phyloP scores from a whole-genome alignment of 92 coral and sea anemone species.

The Siderastrea radians region DNA sequence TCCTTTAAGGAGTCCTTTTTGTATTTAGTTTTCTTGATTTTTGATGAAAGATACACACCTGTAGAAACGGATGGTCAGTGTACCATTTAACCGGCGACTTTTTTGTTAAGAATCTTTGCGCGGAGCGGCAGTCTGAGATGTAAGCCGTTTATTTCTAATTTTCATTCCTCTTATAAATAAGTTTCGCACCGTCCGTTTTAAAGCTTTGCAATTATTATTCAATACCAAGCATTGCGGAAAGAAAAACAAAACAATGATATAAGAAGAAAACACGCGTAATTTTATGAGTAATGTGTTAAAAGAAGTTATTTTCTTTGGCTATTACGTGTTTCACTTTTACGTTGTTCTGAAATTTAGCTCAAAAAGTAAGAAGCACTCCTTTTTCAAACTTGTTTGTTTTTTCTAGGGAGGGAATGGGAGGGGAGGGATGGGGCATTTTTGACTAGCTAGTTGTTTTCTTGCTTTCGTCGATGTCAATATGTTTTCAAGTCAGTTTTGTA shows the following conservation, averaged over 20 bases:
- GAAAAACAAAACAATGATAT: constrained; percentile 4
- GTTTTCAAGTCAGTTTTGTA: constrained; percentile 6
- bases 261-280: background rate
- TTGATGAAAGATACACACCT: background rate
- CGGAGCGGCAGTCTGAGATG: too few relatives aligned
- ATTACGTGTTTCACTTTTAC: too few relatives aligned
- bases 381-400: background rate
- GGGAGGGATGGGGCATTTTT: background rate
- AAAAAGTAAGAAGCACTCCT: constrained; percentile 1
- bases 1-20: background rate
- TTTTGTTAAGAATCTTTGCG: background rate
- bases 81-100: background rate
- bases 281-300: background rate
- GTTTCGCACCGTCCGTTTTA: background rate
- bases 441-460: background rate
- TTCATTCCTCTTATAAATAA: too few relatives aligned
- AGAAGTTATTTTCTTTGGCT: too few relatives aligned
- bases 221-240: background rate
- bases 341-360: too few relatives aligned
- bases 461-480: background rate
- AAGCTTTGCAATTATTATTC: background rate
- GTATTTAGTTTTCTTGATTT: background rate
- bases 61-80: background rate
- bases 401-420: background rate
- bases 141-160: too few relatives aligned